Base-by-base conservation (phyloP, 2,888 invertebrate genomes). In the Pachydiplax longipennis region DNA sequence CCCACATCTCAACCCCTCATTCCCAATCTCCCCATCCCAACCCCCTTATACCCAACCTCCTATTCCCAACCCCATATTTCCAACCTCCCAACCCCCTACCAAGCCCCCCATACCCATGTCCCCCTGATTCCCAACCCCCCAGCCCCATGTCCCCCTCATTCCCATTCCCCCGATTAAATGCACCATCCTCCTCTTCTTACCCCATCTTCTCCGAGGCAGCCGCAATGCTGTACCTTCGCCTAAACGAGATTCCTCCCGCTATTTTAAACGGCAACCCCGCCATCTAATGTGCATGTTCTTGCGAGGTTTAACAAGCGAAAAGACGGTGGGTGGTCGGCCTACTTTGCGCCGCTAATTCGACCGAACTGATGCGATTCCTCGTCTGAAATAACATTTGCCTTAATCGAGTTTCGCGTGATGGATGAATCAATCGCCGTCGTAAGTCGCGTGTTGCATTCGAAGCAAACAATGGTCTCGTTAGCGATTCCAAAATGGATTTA, bases 201-300 rank as follows among this genome's bases (percentile, higher is more conserved):
- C 35, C 35, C 58, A 18, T 58, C 8, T 58, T 53, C 3, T 22
- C 58, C 31, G 31, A 10, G 35, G 58, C 58, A 65, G n/a, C 61
- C 61, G 61, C 58, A 10, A 61, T 87, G 61, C 87, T 61, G 40
- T 37, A 37, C 37, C 61, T 61, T 65, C 65, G 87, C 6, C 61
- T 87, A 87, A 87, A 65, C 87, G 87, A 87, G 87, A 87, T 87
- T 65, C 87, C 87, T 35, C n/a, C 22, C 73, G 25, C 73, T 73
- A 73, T 73, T 73, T 73, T 73, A 73, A 73, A 73, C 73, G 25
- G 73, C 87, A 40, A 22, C n/a, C 61, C 37, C 87, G 87, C 37
- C 10, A n/a, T 87, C 61, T 61, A 73, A 73, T 73, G 73, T 31
- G 73, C 73, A 31, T 73, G 73, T 31, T 58, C 37, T 15, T 35